Evolutionary conservation across 2,888 invertebrate species (phyloP).

Genomic region (Oasisia sp.): DNA sequence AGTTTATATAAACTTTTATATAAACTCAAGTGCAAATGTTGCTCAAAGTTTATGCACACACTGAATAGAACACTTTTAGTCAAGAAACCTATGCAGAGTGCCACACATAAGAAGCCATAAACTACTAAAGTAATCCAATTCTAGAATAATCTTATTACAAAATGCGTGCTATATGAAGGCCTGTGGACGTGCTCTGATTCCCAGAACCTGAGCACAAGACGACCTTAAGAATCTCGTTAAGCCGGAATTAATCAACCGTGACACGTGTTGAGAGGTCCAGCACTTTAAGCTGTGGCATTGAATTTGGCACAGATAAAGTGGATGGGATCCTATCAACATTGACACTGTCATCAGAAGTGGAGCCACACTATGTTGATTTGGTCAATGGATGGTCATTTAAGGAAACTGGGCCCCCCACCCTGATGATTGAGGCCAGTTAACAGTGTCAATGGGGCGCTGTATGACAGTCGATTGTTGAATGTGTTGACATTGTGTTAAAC

Average conservation of each 20-base stretch:
- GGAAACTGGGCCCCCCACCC: not conserved
- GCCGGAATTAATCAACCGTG: not conserved
- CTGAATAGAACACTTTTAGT: not conserved
- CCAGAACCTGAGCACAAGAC: not conserved
- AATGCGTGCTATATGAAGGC: not conserved
- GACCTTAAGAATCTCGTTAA: not conserved
- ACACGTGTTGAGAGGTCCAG: not conserved
- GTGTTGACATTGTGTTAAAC: not conserved
- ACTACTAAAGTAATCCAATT: not conserved
- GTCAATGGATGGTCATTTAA: not conserved
- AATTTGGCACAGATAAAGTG: not conserved
- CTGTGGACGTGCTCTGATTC: not conserved
- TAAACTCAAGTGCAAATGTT: not conserved
- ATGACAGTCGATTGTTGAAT: not conserved
- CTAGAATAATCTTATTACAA: slow-evolving; percentile 5
- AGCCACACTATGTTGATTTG: not conserved
- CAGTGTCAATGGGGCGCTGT: not conserved
- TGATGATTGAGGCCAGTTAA: not conserved
- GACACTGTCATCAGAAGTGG: not conserved
- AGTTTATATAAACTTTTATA: not conserved
- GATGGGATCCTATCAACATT: not conserved
- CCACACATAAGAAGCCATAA: not conserved
- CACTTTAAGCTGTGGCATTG: not conserved
- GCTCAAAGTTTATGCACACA: not conserved
- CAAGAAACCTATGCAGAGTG: not conserved